Base-by-base conservation (phyloP, 2,888 invertebrate genomes). In the Lasioglossum figueresi region DNA sequence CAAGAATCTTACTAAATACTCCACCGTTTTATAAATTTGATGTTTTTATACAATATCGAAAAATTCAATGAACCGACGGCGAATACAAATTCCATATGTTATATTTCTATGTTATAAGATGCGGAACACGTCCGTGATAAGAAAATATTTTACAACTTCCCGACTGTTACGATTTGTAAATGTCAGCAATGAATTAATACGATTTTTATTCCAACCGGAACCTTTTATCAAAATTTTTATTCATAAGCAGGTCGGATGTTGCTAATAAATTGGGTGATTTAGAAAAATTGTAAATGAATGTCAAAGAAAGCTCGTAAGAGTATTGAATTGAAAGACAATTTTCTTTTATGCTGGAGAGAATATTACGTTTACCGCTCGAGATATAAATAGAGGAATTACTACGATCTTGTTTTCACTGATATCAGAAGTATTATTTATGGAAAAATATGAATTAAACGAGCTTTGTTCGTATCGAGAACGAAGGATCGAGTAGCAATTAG, bases 401-500 rank as follows among this genome's bases (percentile, higher is more conserved):
- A 1, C 31, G 23, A 6, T 19, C 19, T 27, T 16, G 5, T 31
- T 14, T 6, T 5, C 16, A 6, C 8, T 34, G 3, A 31, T 31
- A 12, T 34, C 23, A 5, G 23, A 37, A 23, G 37, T 37, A 34
- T 37, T 68, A 68, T 68, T 40, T 68, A 23, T 40, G 23, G 34
- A n/a, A 31, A 66, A 19, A 1, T 23, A 0, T 37, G 37, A 37
- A 12, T 10, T n/a, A n/a, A 68, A 40, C 68, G 34, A n/a, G 23
- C 10, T 37, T 23, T 68, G 6, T 5, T 31, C 12, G 59, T 23
- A 23, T 5, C 37, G 68, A 37, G 19, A 40, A 12, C 23, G 37
- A 12, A 34, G 34, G 23, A 68, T 68, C 68, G 31, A 31, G 31
- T 45, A 16, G 40, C 16, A 72, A 79, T 68, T 76, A 73, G 45